Percentiles rank a stretch among this genome's conserved stretches.
Conservation (phyloP, 2,888 invertebrate species). For the Crocallis elinguaria region DNA sequence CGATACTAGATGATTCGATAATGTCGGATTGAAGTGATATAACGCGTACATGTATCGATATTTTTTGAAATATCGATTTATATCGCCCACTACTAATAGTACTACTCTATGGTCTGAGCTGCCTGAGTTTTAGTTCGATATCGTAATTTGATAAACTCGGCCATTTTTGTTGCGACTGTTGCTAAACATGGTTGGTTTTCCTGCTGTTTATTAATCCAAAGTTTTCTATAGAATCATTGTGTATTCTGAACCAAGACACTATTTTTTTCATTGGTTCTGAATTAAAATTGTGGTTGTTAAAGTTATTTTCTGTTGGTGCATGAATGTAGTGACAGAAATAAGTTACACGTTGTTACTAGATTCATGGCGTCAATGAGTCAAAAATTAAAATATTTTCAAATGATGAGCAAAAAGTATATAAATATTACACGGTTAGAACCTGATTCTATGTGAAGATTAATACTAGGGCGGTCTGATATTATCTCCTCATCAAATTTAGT, state of each 20-base stretch:
- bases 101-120: neutral
- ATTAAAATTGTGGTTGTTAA: neutral
- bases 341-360: neutral
- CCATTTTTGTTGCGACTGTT: slow-evolving; percentile 79
- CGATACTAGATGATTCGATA: too few relatives aligned
- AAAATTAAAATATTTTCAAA: slow-evolving; percentile 43
- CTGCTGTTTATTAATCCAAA: slow-evolving; percentile 19
- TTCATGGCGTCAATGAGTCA: neutral
- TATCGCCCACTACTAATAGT: too few relatives aligned
- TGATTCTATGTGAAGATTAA: slow-evolving; percentile 88
- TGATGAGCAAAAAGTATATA: slow-evolving; percentile 87
- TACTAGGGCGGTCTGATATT: slow-evolving; percentile 91
- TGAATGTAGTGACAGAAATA: neutral
- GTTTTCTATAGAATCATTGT: slow-evolving; percentile 28
- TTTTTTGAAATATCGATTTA: too few relatives aligned
- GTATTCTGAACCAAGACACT: neutral
- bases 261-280: neutral
- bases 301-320: slow-evolving; percentile 15
- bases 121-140: too few relatives aligned
- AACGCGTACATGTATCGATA: too few relatives aligned
- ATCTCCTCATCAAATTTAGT: neutral
- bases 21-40: too few relatives aligned
- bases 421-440: slow-evolving; percentile 88
- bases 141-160: slow-evolving; percentile 50
- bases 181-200: slow-evolving; percentile 65